Base-by-base conservation (phyloP, 2,888 invertebrate species). In the Drosophila subsilvestris region DNA sequence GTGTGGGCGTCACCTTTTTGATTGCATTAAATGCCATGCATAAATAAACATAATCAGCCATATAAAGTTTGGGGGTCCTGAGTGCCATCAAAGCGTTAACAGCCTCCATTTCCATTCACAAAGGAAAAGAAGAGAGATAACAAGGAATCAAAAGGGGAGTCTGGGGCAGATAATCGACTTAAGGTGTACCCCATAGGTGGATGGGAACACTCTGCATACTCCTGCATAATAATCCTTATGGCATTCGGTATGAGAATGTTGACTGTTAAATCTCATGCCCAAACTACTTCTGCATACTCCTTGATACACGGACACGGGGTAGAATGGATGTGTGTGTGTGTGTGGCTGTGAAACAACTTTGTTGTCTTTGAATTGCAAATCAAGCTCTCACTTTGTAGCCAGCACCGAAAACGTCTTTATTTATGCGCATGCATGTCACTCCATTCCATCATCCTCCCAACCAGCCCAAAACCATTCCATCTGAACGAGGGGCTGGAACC, bases 41-140 rank as follows among this genome's bases (percentile, higher is more conserved):
- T 88, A 87, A 87, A 85, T 87, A 87, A 87, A 79, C 86, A 85
- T 79, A 83, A 87, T 83, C 86, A 73, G 77, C 55, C 81, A 65
- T 61, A 51, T 76, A 55, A 47, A 63, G 58, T 65, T 53, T 49
- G 45, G 44, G 44, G 63, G 59, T 61, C 49, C 25, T 59, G 63
- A 61, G 70, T 59, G 57, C 32, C 37, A 9, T 18, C 32, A 65
- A 17, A 45, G 54, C 66, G 58, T 55, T 74, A 63, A 74, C 68
- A 69, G 66, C 49, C 45, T 29, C 51, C 51, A 9, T 27, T 27
- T 2, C 27, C 27, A 37, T n/a, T 2, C 48, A 48, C 62, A 71
- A 57, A 55, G 42, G 49, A 53, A 54, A 29, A 29, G 48, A 17
- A 17, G 48, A 14, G 14, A 32, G 29, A 27, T 57, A 14, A 62